Conservation (phyloP, 64 coral and sea anemone genomes). For the Actinia tenebrosa region DNA sequence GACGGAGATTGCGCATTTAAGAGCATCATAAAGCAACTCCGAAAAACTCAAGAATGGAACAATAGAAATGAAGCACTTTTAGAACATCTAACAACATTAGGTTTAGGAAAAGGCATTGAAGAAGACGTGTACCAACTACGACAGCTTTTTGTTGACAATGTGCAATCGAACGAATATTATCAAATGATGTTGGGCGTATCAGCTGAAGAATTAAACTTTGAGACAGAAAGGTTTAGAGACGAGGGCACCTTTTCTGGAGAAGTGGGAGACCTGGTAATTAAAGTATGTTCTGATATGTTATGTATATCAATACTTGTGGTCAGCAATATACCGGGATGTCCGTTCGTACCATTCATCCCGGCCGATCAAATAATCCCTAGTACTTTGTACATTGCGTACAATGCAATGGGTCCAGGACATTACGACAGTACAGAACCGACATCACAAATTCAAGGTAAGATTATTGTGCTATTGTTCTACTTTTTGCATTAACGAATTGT, state of each 20-base stretch:
- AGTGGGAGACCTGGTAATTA: constrained; percentile 26
- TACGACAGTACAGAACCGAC: not conserved
- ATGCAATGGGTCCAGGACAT: constrained; percentile 5
- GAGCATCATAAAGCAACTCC: not conserved
- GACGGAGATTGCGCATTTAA: constrained; percentile 47
- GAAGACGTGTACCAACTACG: constrained; percentile 9
- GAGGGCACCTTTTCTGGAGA: constrained; percentile 21
- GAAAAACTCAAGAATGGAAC: not conserved
- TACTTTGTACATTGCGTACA: not conserved
- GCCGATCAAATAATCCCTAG: not conserved
- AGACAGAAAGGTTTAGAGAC: constrained; percentile 26
- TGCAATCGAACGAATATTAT: constrained; percentile 21
- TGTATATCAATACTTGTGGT: constrained; percentile 19
- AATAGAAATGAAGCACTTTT: not conserved
- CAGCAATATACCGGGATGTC: not conserved
- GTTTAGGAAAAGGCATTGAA: not conserved
- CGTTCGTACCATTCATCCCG: constrained; percentile 32
- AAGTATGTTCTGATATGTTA: constrained; percentile 16
- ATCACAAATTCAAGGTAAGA: not conserved
- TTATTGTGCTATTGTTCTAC: not conserved
- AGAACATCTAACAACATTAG: not conserved
- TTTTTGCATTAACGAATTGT: not conserved
- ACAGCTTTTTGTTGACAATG: not conserved
- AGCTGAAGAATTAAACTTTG: not conserved
- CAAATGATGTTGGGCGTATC: constrained; percentile 8